Base-by-base conservation (phyloP, 2,797 vertebrate genomes). In the Diplodus sargus region DNA sequence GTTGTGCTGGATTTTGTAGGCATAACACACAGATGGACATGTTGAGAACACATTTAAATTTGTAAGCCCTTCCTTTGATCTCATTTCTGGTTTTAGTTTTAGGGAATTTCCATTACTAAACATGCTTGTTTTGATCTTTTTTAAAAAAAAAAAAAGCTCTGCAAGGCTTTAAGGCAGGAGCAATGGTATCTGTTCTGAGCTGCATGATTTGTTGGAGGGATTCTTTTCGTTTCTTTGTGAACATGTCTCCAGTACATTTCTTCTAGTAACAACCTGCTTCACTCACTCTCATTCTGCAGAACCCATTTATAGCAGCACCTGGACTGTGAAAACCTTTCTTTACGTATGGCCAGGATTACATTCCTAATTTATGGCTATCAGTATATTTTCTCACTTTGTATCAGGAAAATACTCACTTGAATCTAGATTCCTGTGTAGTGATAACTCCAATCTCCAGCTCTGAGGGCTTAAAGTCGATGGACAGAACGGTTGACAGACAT, bases 401-500 rank as follows among this genome's bases (percentile, higher is more conserved):
- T 63, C 4, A 52, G 2, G 17, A 53, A 78, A 64, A 76, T 17
- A 82, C 87, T 94, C 84, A 97, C 97, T 96, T 97, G 95, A 97
- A 98, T 83, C 93, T 96, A 45, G 96, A 95, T 59, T 97, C 96
- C 89, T 97, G 94, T 83, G 95, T 92, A 43, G 96, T 96, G 88
- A 98, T 92, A 70, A 97, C 95, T 86, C 96, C 97, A 86, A 97
- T 95, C 94, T 98, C 97, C 91, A 98, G 94, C 94, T 98, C 97
- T 48, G 96, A 97, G 85, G 97, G 97, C 87, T 98, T 98, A 92
- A 98, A 98, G 93, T 98, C 97, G 85, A 97, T 98, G 76, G 96
- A 97, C 70, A 97, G 94, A 78, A 98, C 96, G 74, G 96, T 97
- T 79, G 97, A 96, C 75, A 98, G 93, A 83, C 97, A 97, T 5